These are phyloP conservation scores for Ochropleura leucogaster DNA, from an alignment of 2,888 invertebrate species.

Conservation along the genomic window DNA sequence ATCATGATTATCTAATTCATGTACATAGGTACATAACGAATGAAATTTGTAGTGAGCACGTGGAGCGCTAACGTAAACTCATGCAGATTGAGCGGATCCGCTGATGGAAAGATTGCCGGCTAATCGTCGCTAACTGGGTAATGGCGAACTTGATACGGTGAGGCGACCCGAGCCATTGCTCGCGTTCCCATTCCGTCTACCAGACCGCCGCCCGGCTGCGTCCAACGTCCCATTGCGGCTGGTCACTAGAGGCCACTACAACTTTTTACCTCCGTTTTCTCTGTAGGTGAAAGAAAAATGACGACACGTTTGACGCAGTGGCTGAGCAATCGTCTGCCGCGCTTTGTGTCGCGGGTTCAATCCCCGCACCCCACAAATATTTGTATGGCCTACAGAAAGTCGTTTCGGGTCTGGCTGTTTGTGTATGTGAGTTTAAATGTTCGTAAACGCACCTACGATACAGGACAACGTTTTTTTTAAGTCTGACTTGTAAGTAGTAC, in stretches of 20 bases:
- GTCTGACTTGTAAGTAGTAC: too few relatives aligned
- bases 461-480: too few relatives aligned
- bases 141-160: constrained; percentile 83
- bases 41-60: constrained; percentile 69
- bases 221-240: constrained; percentile 47
- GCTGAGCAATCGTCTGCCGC: too few relatives aligned
- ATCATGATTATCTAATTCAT: constrained; percentile 36
- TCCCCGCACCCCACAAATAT: too few relatives aligned
- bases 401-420: too few relatives aligned
- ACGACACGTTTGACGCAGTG: too few relatives aligned
- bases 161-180: constrained; percentile 74
- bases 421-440: too few relatives aligned
- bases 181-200: constrained; percentile 70
- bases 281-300: constrained; percentile 30
- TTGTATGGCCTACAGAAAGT: too few relatives aligned
- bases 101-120: constrained; percentile 85
- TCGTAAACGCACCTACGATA: too few relatives aligned
- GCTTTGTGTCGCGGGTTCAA: too few relatives aligned
- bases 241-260: constrained; percentile 14
- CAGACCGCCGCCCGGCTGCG: constrained; percentile 42
- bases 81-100: constrained; percentile 79
- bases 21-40: constrained; percentile 28
- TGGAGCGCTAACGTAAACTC: constrained; percentile 72
- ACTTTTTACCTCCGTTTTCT: constrained; percentile 45
- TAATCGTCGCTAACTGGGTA: constrained; percentile 86